Evolutionary conservation across 2,113 vertebrate genomes (phyloP).

Genomic region (Mola mola): DNA sequence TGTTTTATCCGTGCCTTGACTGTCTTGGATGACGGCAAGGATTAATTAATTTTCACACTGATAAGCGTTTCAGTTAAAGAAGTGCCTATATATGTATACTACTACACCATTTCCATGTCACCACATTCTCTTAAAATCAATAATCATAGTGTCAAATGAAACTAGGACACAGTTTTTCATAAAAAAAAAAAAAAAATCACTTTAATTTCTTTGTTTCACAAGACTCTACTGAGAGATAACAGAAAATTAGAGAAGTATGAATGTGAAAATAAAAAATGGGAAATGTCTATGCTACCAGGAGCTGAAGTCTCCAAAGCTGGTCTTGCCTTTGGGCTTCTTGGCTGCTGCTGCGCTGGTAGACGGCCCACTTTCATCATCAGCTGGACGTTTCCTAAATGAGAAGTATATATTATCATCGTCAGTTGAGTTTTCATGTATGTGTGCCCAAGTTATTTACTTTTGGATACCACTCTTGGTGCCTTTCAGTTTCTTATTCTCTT

Average conservation of each 20-base stretch:
- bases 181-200: slow-evolving; percentile 10
- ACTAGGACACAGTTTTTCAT: rapidly evolving
- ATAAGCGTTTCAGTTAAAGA: neutral
- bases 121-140: neutral
- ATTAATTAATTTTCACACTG: neutral
- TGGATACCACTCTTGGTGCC: neutral
- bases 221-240: neutral
- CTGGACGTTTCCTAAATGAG: slow-evolving; percentile 85
- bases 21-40: neutral
- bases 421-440: neutral
- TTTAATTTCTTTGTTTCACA: slow-evolving; percentile 42
- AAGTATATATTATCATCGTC: neutral
- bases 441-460: neutral
- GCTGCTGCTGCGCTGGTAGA: slow-evolving; percentile 83
- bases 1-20: slow-evolving; percentile 6
- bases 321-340: slow-evolving; percentile 88
- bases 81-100: no score
- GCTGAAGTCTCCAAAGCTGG: slow-evolving; percentile 92
- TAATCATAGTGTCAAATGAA: neutral
- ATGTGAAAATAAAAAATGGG: neutral
- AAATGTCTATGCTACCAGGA: slow-evolving; percentile 86
- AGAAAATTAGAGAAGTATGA: neutral
- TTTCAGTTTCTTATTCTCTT: neutral
- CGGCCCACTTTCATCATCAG: slow-evolving; percentile 77
- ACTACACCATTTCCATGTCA: no score